These are phyloP conservation scores for Emydocephalus ijimae DNA, from an alignment of 2,113 vertebrate species.

Conservation along the genomic window DNA sequence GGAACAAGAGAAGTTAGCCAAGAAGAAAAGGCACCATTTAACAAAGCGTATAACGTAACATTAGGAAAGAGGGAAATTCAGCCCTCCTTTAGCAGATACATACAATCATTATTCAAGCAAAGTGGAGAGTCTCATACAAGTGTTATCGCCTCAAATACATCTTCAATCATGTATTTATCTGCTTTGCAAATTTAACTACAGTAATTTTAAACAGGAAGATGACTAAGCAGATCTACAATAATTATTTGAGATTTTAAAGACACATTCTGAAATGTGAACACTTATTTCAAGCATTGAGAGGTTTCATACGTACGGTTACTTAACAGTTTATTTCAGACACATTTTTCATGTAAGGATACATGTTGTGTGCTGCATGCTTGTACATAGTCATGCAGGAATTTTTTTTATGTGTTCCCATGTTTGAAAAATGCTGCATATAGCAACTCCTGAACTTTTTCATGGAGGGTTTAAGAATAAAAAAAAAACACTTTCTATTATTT, in stretches of 20 bases:
- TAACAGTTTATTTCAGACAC: neutral
- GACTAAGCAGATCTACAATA: neutral
- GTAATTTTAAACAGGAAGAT: neutral
- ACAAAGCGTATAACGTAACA: neutral
- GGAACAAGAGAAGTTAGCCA: neutral
- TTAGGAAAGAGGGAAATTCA: neutral
- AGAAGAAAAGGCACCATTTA: neutral
- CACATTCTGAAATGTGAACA: neutral
- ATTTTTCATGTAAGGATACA: neutral
- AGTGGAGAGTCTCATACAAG: neutral
- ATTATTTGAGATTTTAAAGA: neutral
- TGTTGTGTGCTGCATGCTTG: neutral
- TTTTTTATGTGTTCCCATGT: neutral
- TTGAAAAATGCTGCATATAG: neutral
- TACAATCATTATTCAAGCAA: neutral
- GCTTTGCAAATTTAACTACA: neutral
- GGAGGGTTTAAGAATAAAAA: neutral
- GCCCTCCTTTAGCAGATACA: neutral
- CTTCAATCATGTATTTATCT: neutral
- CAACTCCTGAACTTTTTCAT: neutral
- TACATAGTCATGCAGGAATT: neutral
- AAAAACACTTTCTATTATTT: neutral
- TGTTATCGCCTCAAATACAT: neutral
- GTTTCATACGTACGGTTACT: neutral
- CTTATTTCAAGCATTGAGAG: neutral